Evolutionary conservation across 2,113 vertebrate species (phyloP), one percentile per base, ranked within the genome.

Genomic region (Scomber japonicus): DNA sequence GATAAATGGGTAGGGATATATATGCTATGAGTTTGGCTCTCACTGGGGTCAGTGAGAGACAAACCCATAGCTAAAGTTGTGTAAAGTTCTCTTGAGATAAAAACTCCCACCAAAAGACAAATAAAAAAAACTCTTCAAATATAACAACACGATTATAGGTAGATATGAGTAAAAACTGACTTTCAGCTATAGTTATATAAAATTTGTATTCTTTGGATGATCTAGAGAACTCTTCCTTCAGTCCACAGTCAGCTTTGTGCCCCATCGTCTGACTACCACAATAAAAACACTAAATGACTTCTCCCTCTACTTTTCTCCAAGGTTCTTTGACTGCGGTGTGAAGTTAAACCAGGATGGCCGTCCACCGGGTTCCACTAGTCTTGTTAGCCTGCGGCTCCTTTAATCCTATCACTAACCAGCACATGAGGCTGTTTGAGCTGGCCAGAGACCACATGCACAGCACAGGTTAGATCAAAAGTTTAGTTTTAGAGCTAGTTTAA

Each of bases 351-450:
- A 78, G 70, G 40, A 96, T 97, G 97, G 94, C 93, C 55, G 87
- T 91, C 85, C 88, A 78, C 84, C 95, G 91, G 35, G 92, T 97
- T 81, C 97, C 96, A n/a, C 93, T 98, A 50, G 88, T 96, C 51
- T 95, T 98, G 11, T 91, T 99, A 27, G 96, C 96, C 46, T 97
- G 97, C 50, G 97, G 96, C 77, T 97, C 96, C 62, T 98, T 98
- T 89, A 98, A 98, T 90, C 97, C 97, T 79, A 97, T 97, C 93
- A 98, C 97, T 84, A 95, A 97, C 91, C 97, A 97, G 95, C 97
- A 98, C 83, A 95, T 98, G 95, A 95, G 96, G 79, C 93, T 98
- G 76, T 98, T 98, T 84, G 97, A 99, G 90, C 92, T 98, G 86
- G 97, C 97, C 78, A 96, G 96, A 92, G 97, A 97, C 88, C 96